phyloP scores from a whole-genome alignment of 2,888 invertebrate genomes.

The Archaeoteleia sp. region DNA sequence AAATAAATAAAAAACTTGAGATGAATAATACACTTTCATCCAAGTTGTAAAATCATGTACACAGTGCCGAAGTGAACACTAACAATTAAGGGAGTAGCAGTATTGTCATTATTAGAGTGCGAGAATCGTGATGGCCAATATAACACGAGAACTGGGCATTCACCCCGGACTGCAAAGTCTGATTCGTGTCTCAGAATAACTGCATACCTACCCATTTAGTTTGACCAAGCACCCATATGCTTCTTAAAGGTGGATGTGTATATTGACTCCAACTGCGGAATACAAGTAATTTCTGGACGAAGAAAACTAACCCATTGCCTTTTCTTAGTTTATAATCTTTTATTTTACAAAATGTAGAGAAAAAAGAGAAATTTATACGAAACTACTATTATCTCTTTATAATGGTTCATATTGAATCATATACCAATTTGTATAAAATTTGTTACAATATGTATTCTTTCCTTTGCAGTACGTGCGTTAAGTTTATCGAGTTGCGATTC shows the following conservation, averaged over 20 bases:
- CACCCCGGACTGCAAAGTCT: conserved; percentile 44
- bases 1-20: no score
- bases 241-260: conserved; percentile 30
- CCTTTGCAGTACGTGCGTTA: conserved; percentile 8
- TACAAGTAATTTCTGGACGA: no score
- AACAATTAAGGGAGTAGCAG: conserved; percentile 32
- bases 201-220: conserved; percentile 37
- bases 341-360: no score
- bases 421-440: no score
- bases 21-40: no score
- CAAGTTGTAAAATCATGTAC: conserved; percentile 10
- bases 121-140: conserved; percentile 12
- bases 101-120: conserved; percentile 39
- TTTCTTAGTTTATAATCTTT: no score
- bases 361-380: no score
- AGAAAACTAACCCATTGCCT: no score
- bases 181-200: conserved; percentile 48
- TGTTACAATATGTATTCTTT: conserved; percentile 7
- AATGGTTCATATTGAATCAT: no score
- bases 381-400: no score
- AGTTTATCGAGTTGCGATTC: conserved; percentile 45
- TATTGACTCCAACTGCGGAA: no score
- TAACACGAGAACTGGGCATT: conserved; percentile 40
- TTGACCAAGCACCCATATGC: conserved; percentile 41
- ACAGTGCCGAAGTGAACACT: conserved; percentile 23